phyloP scores from a whole-genome alignment of 2,888 invertebrate species.

The Timema cristinae region DNA sequence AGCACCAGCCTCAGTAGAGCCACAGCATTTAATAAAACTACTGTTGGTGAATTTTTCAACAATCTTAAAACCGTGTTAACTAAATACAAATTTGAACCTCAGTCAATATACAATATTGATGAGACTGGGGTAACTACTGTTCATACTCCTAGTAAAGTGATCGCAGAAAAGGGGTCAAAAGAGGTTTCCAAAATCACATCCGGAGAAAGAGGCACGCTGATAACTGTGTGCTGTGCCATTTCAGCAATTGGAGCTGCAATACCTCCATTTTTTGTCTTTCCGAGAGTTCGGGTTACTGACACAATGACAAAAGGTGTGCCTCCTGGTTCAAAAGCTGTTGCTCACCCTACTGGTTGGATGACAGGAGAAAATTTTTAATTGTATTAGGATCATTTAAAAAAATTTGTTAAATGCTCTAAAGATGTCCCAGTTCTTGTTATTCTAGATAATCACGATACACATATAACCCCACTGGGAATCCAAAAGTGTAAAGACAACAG shows the following conservation, averaged over 20 bases:
- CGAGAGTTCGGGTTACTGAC: slow-evolving; percentile 30
- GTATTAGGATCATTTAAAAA: no score
- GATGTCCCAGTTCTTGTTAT: slow-evolving; percentile 34
- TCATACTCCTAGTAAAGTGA: slow-evolving; percentile 20
- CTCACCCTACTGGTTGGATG: slow-evolving; percentile 38
- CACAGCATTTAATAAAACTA: slow-evolving; percentile 36
- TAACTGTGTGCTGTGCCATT: slow-evolving; percentile 33
- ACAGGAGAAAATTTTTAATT: slow-evolving; percentile 36
- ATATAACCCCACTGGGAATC: slow-evolving; percentile 34
- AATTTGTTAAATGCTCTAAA: slow-evolving; percentile 18
- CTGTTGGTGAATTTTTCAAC: slow-evolving; percentile 49
- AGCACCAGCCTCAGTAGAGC: slow-evolving; percentile 37
- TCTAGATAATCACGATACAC: slow-evolving; percentile 42
- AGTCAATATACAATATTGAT: slow-evolving; percentile 27
- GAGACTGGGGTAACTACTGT: slow-evolving; percentile 28
- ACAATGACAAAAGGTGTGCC: slow-evolving; percentile 31
- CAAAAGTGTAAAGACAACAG: slow-evolving; percentile 41
- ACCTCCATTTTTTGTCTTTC: slow-evolving; percentile 36
- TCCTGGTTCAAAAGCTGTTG: slow-evolving; percentile 31
- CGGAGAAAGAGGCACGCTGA: slow-evolving; percentile 34
- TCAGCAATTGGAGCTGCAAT: slow-evolving; percentile 34
- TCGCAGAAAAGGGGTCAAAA: slow-evolving; percentile 23
- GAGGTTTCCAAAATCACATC: slow-evolving; percentile 39
- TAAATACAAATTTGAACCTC: slow-evolving; percentile 21
- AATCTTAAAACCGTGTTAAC: slow-evolving; percentile 21